Percentiles rank a stretch among this genome's conserved stretches.
phyloP scores from a whole-genome alignment of 2,113 vertebrate genomes.

The Tetrax tetrax region DNA sequence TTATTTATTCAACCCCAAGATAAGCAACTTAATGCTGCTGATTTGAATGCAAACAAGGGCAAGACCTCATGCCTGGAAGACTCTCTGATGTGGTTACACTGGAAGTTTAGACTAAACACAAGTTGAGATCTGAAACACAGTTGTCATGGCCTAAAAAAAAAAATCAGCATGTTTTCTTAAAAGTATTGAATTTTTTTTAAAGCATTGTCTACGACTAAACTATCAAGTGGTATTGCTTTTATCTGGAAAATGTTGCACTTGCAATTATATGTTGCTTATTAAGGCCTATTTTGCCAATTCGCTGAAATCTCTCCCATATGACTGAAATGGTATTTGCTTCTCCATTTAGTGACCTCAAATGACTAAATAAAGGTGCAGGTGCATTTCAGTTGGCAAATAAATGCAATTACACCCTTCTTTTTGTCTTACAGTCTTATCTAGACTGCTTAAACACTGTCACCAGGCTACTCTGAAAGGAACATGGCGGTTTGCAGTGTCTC shows the following conservation, averaged over 20 bases:
- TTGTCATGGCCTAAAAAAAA: slow-evolving; percentile 58
- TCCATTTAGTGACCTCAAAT: background rate
- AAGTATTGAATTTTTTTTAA: slow-evolving; percentile 9
- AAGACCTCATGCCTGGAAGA: slow-evolving; percentile 56
- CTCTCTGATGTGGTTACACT: slow-evolving; percentile 61
- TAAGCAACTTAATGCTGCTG: slow-evolving; percentile 66
- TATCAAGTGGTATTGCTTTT: background rate
- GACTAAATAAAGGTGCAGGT: background rate
- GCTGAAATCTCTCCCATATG: background rate
- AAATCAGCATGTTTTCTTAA: slow-evolving; percentile 31
- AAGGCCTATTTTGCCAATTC: slow-evolving; percentile 29
- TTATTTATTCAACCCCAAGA: slow-evolving; percentile 54
- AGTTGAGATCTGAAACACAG: slow-evolving; percentile 53
- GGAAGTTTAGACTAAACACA: slow-evolving; percentile 70
- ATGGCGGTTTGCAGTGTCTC: background rate
- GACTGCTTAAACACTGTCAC: background rate
- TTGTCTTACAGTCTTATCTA: background rate
- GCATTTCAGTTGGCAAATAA: background rate
- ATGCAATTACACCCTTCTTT: background rate
- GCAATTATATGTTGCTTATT: slow-evolving; percentile 6
- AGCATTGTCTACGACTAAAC: slow-evolving; percentile 18
- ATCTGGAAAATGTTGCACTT: slow-evolving; percentile 27
- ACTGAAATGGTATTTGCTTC: background rate
- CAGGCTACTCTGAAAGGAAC: background rate
- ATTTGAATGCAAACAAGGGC: slow-evolving; percentile 72